Evolutionary conservation across 2,113 vertebrate genomes (phyloP), one percentile per base, ranked within the genome.

Genomic region (Pontoporia blainvillei): DNA sequence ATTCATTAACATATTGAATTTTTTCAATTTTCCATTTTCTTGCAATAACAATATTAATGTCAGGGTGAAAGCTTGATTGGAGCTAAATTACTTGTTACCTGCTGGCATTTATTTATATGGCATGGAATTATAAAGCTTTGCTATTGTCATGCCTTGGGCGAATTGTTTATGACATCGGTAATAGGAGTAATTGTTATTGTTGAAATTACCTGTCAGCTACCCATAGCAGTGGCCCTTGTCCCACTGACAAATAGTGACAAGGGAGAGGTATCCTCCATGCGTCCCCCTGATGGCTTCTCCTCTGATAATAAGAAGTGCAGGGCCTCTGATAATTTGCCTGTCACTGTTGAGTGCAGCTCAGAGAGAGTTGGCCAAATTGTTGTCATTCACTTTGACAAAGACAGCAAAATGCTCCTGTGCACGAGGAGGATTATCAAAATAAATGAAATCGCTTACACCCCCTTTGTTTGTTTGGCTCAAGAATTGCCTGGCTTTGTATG

Each of bases 171-270:
- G 99, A 99, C 99, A 99, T 99, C 99, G 99, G 99, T 99, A 99
- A 99, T 99, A 99, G 99, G 98, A 99, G 99, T 99, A 99, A 99
- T 99, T 99, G 99, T 99, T 99, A 99, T 99, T 99, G 99, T 99
- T 99, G 99, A 99, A 99, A 99, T 99, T 99, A 99, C 99, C 99
- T 99, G 99, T 99, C 99, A 99, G 99, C 99, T 99, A 98, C 99
- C 99, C 98, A 99, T 98, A 99, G 99, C 98, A 98, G 99, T 98
- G 98, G 98, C 99, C 99, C 98, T 99, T 99, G 99, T 99, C 99
- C 98, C 98, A 98, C 99, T 99, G 99, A 99, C 99, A 99, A 99
- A 99, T 99, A 99, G 99, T 99, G 99, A 99, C 99, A 99, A 99
- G 98, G 98, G 98, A 99, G 99, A 98, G 98, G 98, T 98, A 99